phyloP scores from a whole-genome alignment of 2,113 vertebrate species.

The Okapia johnstoni region DNA sequence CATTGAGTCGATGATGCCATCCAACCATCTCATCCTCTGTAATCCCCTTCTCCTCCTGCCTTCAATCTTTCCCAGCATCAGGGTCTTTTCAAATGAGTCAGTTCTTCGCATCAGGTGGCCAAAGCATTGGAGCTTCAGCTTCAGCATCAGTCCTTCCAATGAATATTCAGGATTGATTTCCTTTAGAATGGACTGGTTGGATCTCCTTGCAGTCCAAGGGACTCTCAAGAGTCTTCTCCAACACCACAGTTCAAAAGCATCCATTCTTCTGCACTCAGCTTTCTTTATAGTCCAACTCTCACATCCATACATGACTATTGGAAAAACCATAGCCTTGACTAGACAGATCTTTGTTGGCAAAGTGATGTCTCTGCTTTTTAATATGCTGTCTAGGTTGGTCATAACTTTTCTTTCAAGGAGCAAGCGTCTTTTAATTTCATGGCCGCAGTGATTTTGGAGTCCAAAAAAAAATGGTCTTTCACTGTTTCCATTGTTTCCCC shows the following conservation, averaged over 20 bases:
- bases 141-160: background rate
- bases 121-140: background rate
- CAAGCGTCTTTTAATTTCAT: background rate
- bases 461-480: background rate
- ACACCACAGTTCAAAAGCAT: background rate
- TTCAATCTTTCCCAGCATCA: background rate
- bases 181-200: background rate
- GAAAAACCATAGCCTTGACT: background rate
- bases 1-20: background rate
- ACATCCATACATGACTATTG: background rate
- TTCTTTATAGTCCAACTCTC: background rate
- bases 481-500: background rate
- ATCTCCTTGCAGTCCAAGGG: background rate
- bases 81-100: background rate
- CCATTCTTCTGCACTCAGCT: background rate
- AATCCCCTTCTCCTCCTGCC: background rate
- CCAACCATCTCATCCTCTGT: background rate
- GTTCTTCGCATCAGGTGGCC: background rate
- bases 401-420: background rate
- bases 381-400: background rate
- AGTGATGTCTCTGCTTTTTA: background rate
- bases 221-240: background rate
- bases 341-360: background rate
- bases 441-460: background rate
- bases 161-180: background rate